A percentile compares a stretch with the other conserved stretches of the same genome.
Conservation (phyloP, 1,140 invertebrate genomes). For the Drosophila nebulosa region DNA sequence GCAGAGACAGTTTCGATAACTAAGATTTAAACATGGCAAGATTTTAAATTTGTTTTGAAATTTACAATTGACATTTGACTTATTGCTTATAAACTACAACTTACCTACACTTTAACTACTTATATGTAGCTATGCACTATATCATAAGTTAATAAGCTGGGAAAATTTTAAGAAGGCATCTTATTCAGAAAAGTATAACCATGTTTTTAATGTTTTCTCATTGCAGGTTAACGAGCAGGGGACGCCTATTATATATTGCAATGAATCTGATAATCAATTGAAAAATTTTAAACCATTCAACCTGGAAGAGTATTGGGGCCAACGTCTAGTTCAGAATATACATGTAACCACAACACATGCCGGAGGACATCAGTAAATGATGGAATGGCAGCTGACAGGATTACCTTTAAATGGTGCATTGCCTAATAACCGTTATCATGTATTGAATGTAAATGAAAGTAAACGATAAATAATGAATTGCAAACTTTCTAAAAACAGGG, state of each 20-base stretch:
- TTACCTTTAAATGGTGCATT: constrained; percentile 28
- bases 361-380: constrained; percentile 55
- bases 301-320: constrained; percentile 79
- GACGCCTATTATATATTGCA: constrained; percentile 63
- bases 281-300: constrained; percentile 80
- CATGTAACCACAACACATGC: constrained; percentile 68
- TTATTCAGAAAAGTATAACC: too few species aligned
- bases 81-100: too few species aligned
- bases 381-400: constrained; percentile 20
- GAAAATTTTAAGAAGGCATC: too few species aligned
- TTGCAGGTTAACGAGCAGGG: constrained; percentile 71
- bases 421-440: constrained; percentile 40
- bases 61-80: too few species aligned
- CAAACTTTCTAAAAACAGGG: constrained; percentile 25
- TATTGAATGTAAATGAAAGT: constrained; percentile 30
- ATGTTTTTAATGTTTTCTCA: not conserved
- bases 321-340: constrained; percentile 77
- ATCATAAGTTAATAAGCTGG: too few species aligned
- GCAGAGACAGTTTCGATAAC: too few species aligned
- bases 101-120: too few species aligned
- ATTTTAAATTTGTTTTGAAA: too few species aligned
- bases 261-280: constrained; percentile 76
- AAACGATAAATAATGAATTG: constrained; percentile 25
- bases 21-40: too few species aligned
- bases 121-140: too few species aligned